phyloP scores from a whole-genome alignment of 2,113 vertebrate genomes.

The Forbesichthys papilliferus region DNA sequence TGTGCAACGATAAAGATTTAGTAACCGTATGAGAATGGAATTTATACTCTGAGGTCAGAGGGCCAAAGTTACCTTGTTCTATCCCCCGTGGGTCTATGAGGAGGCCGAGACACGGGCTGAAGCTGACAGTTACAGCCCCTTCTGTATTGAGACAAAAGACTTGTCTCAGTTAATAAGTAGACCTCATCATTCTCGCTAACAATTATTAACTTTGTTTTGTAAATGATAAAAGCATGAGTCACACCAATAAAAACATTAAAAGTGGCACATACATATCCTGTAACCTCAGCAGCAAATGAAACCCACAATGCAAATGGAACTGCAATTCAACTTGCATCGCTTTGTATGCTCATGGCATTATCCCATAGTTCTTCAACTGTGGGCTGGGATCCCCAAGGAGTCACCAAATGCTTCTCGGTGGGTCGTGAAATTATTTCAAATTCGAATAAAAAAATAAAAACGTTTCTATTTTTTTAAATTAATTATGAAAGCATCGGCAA shows the following conservation, averaged over 20 bases:
- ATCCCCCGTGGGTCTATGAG: constrained; percentile 51
- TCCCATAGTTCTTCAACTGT: no score
- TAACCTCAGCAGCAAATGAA: no score
- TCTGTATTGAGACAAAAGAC: constrained; percentile 52
- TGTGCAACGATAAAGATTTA: constrained; percentile 74
- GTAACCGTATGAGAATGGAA: constrained; percentile 72
- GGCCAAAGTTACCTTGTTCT: constrained; percentile 69
- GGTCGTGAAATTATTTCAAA: no score
- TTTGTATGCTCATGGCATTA: no score
- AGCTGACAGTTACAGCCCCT: constrained; percentile 47
- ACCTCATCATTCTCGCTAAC: constrained; percentile 42
- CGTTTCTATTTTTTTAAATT: no score
- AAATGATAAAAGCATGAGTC: constrained; percentile 16
- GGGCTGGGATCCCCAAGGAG: no score
- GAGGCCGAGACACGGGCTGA: constrained; percentile 39
- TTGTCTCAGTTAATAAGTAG: constrained; percentile 44
- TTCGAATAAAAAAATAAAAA: no score
- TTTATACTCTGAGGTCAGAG: constrained; percentile 72
- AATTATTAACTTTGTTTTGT: constrained; percentile 50
- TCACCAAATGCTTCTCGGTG: no score
- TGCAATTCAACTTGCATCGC: no score
- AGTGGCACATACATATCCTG: not conserved
- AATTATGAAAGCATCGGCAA: no score
- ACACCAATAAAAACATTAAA: constrained; percentile 8
- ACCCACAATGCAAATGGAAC: no score